These are phyloP conservation scores for Epizoanthus stellaris DNA, from an alignment of 92 coral and sea anemone genomes.

Conservation along the genomic window DNA sequence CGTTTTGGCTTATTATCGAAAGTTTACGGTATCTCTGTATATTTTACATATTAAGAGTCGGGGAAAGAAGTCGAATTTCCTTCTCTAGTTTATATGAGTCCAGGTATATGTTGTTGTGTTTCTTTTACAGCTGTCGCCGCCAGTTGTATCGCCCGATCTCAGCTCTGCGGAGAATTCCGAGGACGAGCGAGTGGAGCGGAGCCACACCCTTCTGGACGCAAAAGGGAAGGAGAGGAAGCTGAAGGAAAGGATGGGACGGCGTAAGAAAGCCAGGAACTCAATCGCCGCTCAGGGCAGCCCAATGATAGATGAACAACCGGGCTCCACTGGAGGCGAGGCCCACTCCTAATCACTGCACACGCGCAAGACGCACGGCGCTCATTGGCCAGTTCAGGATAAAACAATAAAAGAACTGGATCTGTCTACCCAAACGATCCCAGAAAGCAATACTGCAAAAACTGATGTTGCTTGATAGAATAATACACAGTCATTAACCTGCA, in stretches of 20 bases:
- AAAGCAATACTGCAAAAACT: too few relatives aligned
- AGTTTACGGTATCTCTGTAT: too few relatives aligned
- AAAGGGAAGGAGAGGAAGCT: conserved; percentile 90
- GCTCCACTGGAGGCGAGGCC: background rate
- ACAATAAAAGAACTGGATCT: too few relatives aligned
- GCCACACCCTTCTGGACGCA: conserved; percentile 86
- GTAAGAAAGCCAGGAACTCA: conserved; percentile 72
- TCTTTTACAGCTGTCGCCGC: conserved; percentile 74
- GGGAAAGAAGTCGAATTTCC: background rate
- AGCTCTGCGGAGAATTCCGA: conserved; percentile 81
- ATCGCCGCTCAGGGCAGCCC: conserved; percentile 53
- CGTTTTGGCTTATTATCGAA: too few relatives aligned
- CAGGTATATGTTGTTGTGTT: background rate
- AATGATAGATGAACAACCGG: conserved; percentile 13
- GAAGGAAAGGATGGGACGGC: conserved; percentile 93
- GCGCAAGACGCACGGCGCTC: background rate
- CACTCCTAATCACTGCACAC: background rate
- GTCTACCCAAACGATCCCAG: too few relatives aligned
- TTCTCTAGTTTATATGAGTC: too few relatives aligned
- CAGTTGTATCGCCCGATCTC: conserved; percentile 65
- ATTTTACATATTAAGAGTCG: too few relatives aligned
- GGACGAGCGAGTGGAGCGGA: conserved; percentile 76
- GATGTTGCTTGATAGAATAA: too few relatives aligned
- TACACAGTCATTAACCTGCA: too few relatives aligned
- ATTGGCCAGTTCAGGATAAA: too few relatives aligned